Conservation (phyloP, 2,113 vertebrate species). For the Coptodon bakossiorum region DNA sequence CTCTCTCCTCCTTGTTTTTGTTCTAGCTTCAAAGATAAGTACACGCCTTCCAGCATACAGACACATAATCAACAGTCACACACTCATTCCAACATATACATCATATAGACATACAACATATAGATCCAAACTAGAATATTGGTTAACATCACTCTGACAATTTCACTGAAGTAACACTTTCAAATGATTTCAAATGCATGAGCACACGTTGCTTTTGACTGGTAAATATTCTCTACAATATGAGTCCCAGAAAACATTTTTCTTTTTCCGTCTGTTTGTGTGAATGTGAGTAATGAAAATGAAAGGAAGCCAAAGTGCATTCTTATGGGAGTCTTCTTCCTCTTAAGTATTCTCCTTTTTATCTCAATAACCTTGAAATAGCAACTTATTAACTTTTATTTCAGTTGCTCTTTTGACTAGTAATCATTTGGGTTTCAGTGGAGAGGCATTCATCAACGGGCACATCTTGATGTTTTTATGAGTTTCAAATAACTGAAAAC, state of each 20-base stretch:
- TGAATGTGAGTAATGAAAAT: neutral
- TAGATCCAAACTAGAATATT: neutral
- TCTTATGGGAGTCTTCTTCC: neutral
- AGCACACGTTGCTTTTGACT: neutral
- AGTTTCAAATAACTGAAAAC: neutral
- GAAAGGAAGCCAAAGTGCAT: neutral
- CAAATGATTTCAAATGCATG: neutral
- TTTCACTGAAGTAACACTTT: neutral
- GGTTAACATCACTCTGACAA: neutral
- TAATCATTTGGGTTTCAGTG: neutral
- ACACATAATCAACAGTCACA: neutral
- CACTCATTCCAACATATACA: neutral
- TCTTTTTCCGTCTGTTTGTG: neutral
- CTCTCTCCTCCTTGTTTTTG: neutral
- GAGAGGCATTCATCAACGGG: neutral
- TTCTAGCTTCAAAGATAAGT: neutral
- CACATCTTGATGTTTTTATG: neutral
- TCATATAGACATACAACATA: neutral
- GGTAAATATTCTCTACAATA: neutral
- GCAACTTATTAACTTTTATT: neutral
- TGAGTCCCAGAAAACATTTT: neutral
- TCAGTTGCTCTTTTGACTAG: neutral
- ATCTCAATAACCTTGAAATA: neutral
- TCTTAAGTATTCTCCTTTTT: neutral
- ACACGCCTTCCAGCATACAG: neutral